Conservation (phyloP, 2,113 vertebrate genomes). For the Aegithalos caudatus region DNA sequence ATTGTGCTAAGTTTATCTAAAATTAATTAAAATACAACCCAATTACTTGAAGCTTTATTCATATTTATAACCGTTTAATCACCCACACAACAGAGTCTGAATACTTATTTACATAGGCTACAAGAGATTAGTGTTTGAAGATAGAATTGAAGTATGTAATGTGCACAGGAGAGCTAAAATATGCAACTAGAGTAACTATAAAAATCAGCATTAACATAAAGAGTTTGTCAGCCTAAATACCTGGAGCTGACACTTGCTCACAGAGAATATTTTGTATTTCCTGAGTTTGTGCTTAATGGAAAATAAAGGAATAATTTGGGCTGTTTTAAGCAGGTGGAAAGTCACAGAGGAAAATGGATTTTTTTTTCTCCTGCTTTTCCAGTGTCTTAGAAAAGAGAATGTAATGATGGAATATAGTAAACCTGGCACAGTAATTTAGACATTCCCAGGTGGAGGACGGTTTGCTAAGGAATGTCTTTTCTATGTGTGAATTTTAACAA, state of each 20-base stretch:
- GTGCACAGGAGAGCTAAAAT: constrained; percentile 15
- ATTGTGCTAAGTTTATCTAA: neutral
- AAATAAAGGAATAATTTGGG: neutral
- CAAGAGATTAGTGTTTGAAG: constrained; percentile 11
- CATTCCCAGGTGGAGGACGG: neutral
- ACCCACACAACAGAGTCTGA: neutral
- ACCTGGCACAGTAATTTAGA: neutral
- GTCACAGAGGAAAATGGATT: neutral
- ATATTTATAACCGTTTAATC: constrained; percentile 28
- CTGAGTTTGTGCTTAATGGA: neutral
- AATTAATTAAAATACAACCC: constrained; percentile 5
- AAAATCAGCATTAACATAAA: neutral
- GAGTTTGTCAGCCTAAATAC: neutral
- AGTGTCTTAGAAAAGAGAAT: neutral
- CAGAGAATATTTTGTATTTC: neutral
- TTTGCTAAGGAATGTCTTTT: neutral
- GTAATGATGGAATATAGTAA: neutral
- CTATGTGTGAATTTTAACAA: neutral
- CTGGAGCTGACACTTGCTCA: neutral
- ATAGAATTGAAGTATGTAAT: neutral
- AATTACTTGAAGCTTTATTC: constrained; percentile 17
- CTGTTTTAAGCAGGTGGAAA: neutral
- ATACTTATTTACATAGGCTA: constrained; percentile 21
- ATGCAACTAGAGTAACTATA: neutral
- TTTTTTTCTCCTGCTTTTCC: neutral